A percentile compares a stretch with the other conserved stretches of the same genome.
Conservation (phyloP, 2,113 vertebrate genomes). For the Bombycilla garrulus region DNA sequence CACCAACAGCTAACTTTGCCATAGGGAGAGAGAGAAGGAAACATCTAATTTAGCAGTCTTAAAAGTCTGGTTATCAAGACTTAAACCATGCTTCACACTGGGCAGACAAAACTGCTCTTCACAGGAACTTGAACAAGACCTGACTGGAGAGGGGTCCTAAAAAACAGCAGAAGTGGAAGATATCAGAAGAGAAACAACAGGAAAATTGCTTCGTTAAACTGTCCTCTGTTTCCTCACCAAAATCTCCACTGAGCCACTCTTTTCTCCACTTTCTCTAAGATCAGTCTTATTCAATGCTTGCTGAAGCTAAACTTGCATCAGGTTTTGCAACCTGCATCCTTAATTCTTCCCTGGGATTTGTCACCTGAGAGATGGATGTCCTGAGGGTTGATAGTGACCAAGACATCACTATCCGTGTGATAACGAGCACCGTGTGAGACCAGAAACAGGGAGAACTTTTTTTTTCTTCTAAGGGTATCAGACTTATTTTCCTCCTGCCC, state of each 20-base stretch:
- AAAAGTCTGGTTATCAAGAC: not conserved
- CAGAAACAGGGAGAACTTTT: not conserved
- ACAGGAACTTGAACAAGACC: not conserved
- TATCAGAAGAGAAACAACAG: not conserved
- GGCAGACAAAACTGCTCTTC: not conserved
- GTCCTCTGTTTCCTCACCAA: not conserved
- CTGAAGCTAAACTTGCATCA: not conserved
- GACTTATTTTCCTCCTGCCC: not conserved
- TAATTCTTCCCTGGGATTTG: not conserved
- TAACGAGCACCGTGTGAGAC: not conserved
- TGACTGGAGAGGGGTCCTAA: not conserved
- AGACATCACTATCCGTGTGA: not conserved
- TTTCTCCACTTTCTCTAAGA: not conserved
- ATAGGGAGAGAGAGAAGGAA: not conserved
- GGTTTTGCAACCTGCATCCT: not conserved
- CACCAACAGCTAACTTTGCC: not conserved
- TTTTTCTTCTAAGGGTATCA: not conserved
- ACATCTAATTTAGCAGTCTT: not conserved
- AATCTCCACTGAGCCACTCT: not conserved
- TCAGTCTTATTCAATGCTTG: not conserved
- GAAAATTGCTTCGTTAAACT: not conserved
- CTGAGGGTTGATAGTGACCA: not conserved
- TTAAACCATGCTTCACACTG: not conserved
- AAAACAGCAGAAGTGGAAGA: not conserved
- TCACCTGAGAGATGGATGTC: not conserved